A percentile compares a stretch with the other conserved stretches of the same genome.
phyloP scores from a whole-genome alignment of 1,140 invertebrate genomes.

The Phymastichus coffea region DNA sequence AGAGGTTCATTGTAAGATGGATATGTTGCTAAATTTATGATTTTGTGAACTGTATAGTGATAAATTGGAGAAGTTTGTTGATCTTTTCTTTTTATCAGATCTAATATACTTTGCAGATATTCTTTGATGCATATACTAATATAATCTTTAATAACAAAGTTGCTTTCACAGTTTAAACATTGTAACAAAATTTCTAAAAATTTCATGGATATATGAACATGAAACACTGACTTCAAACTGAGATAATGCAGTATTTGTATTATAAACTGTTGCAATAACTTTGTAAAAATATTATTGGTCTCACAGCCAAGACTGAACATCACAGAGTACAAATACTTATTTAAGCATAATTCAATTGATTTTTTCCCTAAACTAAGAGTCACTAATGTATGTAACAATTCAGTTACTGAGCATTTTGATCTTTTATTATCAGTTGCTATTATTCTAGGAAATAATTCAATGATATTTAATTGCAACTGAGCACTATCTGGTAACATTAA shows the following conservation, averaged over 20 bases:
- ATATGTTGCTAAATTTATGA: conserved; percentile 65
- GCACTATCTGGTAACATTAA: too few species aligned
- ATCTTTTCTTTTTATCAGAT: conserved; percentile 64
- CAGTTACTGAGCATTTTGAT: conserved; percentile 70
- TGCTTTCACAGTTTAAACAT: conserved; percentile 60
- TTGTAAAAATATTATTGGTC: conserved; percentile 62
- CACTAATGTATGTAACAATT: conserved; percentile 67
- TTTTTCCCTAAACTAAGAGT: conserved; percentile 62
- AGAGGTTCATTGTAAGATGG: conserved; percentile 64
- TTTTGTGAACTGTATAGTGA: conserved; percentile 56
- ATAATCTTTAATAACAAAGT: conserved; percentile 66
- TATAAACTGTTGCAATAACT: conserved; percentile 66
- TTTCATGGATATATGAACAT: conserved; percentile 54
- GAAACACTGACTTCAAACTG: conserved; percentile 51
- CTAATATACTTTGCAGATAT: conserved; percentile 67
- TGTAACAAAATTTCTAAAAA: conserved; percentile 66
- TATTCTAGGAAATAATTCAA: too few species aligned
- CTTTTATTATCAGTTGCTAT: conserved; percentile 62
- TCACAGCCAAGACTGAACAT: conserved; percentile 67
- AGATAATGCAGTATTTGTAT: conserved; percentile 72
- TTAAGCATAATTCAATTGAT: conserved; percentile 37
- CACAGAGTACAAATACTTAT: conserved; percentile 53
- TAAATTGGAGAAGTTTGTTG: conserved; percentile 39
- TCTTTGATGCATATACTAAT: conserved; percentile 66
- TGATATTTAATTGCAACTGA: too few species aligned